phyloP scores from a whole-genome alignment of 2,888 invertebrate genomes.

The Ypsolopha scabrella region DNA sequence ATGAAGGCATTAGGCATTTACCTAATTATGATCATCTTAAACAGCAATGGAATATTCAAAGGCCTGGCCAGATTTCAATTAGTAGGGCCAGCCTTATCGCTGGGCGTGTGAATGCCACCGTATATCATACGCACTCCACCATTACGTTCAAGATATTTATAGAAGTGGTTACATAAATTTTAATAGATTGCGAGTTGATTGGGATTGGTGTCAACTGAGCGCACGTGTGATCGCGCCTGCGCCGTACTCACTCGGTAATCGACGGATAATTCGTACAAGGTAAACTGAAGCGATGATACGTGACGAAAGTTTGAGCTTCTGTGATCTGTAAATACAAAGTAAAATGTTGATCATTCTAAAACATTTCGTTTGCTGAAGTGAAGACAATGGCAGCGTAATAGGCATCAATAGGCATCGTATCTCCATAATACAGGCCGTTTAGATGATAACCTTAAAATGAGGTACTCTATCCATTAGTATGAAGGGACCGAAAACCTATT shows the following conservation, averaged over 20 bases:
- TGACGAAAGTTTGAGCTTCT: no score
- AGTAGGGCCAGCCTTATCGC: slow-evolving; percentile 19
- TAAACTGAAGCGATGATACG: slow-evolving; percentile 9
- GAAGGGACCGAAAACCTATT: no score
- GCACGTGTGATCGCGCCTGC: slow-evolving; percentile 5
- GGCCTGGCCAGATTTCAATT: slow-evolving; percentile 30
- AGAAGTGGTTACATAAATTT: slow-evolving; percentile 40
- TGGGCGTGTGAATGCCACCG: slow-evolving; percentile 26
- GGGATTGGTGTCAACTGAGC: slow-evolving; percentile 39
- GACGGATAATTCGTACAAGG: slow-evolving; percentile 10
- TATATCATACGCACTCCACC: slow-evolving; percentile 32
- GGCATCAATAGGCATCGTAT: no score
- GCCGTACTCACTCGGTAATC: not conserved
- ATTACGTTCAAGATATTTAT: slow-evolving; percentile 38
- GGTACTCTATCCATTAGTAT: no score
- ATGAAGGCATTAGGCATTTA: slow-evolving; percentile 18
- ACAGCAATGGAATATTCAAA: slow-evolving; percentile 31
- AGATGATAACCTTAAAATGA: no score
- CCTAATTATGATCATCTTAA: slow-evolving; percentile 21
- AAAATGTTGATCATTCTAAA: no score
- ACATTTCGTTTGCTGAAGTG: no score
- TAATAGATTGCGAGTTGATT: slow-evolving; percentile 24
- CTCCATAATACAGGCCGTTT: no score
- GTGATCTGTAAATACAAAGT: no score
- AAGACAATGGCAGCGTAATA: no score